Evolutionary conservation across 2,888 invertebrate genomes (phyloP).

Genomic region (Steromphala cineraria): DNA sequence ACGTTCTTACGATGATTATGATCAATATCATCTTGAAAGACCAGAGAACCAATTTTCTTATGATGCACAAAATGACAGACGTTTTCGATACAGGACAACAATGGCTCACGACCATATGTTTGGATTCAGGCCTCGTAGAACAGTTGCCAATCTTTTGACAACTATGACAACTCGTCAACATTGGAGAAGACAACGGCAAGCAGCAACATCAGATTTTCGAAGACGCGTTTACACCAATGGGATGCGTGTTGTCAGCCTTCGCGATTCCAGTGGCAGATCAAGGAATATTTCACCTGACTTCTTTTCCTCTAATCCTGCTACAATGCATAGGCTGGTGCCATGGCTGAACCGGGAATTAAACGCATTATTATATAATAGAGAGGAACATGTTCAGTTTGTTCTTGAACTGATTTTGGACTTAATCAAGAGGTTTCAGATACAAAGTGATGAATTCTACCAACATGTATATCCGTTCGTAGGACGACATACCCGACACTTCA

Average conservation of each 20-base stretch:
- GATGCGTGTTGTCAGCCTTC: slow-evolving; percentile 85
- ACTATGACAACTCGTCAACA: slow-evolving; percentile 44
- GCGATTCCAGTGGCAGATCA: slow-evolving; percentile 37
- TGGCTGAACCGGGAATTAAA: slow-evolving; percentile 92
- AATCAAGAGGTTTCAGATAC: slow-evolving; percentile 76
- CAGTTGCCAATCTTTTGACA: slow-evolving; percentile 38
- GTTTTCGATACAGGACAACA: slow-evolving; percentile 74
- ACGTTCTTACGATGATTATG: slow-evolving; percentile 89
- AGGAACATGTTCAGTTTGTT: slow-evolving; percentile 78
- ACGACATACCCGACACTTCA: slow-evolving; percentile 87
- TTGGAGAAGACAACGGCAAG: slow-evolving; percentile 30
- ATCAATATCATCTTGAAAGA: slow-evolving; percentile 72
- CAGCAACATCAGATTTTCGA: slow-evolving; percentile 75
- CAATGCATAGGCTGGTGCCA: slow-evolving; percentile 87
- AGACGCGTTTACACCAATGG: slow-evolving; percentile 86
- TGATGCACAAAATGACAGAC: slow-evolving; percentile 46
- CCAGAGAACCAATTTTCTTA: slow-evolving; percentile 30
- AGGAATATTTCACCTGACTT: slow-evolving; percentile 69
- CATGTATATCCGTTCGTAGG: slow-evolving; percentile 83
- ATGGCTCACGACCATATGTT: slow-evolving; percentile 64
- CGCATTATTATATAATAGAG: slow-evolving; percentile 79
- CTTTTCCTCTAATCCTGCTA: slow-evolving; percentile 81
- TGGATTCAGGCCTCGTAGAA: slow-evolving; percentile 22
- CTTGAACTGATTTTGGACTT: slow-evolving; percentile 83
- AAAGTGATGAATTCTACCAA: slow-evolving; percentile 81